Evolutionary conservation across 2,113 vertebrate genomes (phyloP), one percentile per base, ranked within the genome.

Genomic region (Bostrychus sinensis): DNA sequence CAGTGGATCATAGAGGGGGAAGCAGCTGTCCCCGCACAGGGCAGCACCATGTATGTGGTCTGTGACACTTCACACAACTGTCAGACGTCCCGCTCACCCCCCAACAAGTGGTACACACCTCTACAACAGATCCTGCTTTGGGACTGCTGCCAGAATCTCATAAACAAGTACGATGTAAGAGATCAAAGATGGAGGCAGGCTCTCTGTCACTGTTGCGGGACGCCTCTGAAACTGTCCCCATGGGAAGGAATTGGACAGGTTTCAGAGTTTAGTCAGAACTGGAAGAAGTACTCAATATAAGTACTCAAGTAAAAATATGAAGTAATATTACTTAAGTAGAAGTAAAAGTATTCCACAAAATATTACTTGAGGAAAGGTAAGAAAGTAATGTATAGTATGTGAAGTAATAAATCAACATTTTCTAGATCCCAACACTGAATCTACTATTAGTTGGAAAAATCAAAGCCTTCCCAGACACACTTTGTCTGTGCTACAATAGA

Each of bases 31-130:
- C 80, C 48, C 6, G 45, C 41, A 19, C 41, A 50, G 50, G 46
- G 32, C 41, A 62, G 22, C 14, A 41, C 39, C 12, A 5, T 32
- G 79, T 60, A 86, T 87, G 84, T 83, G 83, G 81, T 85, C 80
- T 58, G 50, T 42, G 75, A 78, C 83, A 83, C 74, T 81, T 84
- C 82, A 85, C 83, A 88, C 78, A 75, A 74, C 72, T 76, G 79
- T 79, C 56, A 38, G 38, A 69, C 62, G 63, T 77, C 78, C 45
- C 26, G 37, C 69, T 26, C 16, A 23, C n/a, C 65, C 50, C 28
- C 51, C 62, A 12, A 46, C 51, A 71, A 39, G 50, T 16, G 7
- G n/a, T 75, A 78, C 73, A 66, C 77, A 72, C 62, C 46, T 76
- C 72, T 54, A 62, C 82, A 63, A 77, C n/a, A 83, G 72, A 41